A percentile compares a stretch with the other conserved stretches of the same genome.
These are phyloP conservation scores for Eolophus roseicapilla DNA, from an alignment of 2,113 vertebrate genomes.

Conservation along the genomic window DNA sequence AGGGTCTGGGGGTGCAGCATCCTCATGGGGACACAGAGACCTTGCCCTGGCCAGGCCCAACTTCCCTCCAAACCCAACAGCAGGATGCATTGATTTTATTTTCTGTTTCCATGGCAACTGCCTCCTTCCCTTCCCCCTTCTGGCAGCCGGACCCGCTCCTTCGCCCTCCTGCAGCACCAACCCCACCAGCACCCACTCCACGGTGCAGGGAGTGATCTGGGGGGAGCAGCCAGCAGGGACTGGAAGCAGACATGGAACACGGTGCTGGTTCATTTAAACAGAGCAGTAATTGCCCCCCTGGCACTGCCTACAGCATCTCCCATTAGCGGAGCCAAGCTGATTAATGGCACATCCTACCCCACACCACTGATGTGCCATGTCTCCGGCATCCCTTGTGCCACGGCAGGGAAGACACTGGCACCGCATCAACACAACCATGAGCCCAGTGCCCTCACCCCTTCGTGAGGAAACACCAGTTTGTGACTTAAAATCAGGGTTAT, in stretches of 20 bases:
- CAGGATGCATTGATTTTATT: conserved; percentile 51
- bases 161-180: background rate
- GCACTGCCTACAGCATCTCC: background rate
- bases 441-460: fast-evolving
- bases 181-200: background rate
- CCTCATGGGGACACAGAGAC: fast-evolving
- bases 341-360: background rate
- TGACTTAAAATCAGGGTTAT: background rate
- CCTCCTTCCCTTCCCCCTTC: conserved; percentile 52
- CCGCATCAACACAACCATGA: fast-evolving
- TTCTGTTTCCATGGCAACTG: conserved; percentile 54
- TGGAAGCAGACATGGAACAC: background rate
- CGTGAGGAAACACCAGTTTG: fast-evolving
- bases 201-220: fast-evolving
- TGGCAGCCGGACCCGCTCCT: background rate
- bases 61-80: background rate
- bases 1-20: background rate
- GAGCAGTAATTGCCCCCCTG: background rate
- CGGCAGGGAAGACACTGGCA: background rate
- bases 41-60: background rate
- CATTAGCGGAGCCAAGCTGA: background rate
- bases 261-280: background rate
- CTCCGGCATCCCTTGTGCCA: fast-evolving
- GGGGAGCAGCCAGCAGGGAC: background rate
- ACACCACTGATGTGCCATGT: fast-evolving